Conservation (phyloP, 2,113 vertebrate genomes). For the Heterocephalus glaber region DNA sequence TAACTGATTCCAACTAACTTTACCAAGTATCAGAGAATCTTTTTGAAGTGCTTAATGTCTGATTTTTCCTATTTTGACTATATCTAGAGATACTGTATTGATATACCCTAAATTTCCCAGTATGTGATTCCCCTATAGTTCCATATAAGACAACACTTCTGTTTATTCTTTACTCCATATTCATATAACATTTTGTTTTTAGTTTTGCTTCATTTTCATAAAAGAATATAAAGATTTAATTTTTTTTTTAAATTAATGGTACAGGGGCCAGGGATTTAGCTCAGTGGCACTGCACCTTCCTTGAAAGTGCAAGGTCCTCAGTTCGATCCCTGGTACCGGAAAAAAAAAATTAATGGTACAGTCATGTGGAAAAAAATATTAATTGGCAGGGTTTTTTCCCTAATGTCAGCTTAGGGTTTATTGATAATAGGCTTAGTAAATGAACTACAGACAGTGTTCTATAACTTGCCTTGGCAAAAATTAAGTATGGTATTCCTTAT, state of each 20-base stretch:
- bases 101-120: not conserved
- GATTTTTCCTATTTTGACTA: not conserved
- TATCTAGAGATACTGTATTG: not conserved
- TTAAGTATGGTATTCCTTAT: not conserved
- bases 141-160: not conserved
- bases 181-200: not conserved
- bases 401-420: not conserved
- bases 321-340: too few relatives aligned
- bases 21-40: not conserved
- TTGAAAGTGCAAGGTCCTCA: too few relatives aligned
- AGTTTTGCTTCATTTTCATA: conserved; percentile 32
- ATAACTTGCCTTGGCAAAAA: conserved; percentile 8
- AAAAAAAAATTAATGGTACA: not conserved
- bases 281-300: too few relatives aligned
- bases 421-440: not conserved
- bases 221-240: not conserved
- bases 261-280: too few relatives aligned
- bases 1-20: conserved; percentile 18
- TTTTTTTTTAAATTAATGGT: too few relatives aligned
- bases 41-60: not conserved
- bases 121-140: not conserved
- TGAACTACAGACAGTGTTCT: not conserved
- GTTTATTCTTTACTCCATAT: not conserved
- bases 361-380: not conserved
- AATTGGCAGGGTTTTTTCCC: not conserved